Evolutionary conservation across 1,140 invertebrate genomes (phyloP).

Genomic region (Trypoxylus dichotomus): DNA sequence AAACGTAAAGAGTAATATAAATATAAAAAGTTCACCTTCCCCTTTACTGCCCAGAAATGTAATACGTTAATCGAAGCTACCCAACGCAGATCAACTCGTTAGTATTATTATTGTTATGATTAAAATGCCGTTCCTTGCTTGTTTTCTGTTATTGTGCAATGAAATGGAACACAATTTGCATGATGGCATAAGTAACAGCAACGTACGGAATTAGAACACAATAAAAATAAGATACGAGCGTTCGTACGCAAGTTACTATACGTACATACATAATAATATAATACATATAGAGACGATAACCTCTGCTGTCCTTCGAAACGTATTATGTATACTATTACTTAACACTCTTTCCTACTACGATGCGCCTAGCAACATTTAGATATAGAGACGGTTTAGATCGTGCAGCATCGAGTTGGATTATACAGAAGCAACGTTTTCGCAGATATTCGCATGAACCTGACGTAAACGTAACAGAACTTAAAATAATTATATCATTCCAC

Average conservation of each 20-base stretch:
- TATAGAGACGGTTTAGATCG: not conserved
- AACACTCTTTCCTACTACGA: not conserved
- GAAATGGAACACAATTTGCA: not conserved
- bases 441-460: no score
- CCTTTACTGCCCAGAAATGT: no score
- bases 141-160: not conserved
- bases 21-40: no score
- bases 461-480: no score
- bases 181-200: not conserved
- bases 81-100: not conserved
- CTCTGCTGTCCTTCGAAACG: not conserved
- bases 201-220: not conserved
- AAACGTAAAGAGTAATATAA: no score
- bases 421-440: no score
- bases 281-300: not conserved
- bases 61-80: no score
- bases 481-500: not conserved
- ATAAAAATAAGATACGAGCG: no score
- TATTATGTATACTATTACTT: not conserved
- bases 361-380: not conserved
- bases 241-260: no score
- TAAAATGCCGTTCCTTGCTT: not conserved
- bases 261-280: no score
- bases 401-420: no score
- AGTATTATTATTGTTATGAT: not conserved